Evolutionary conservation across 2,888 invertebrate species (phyloP).

Genomic region (Euplagia quadripunctaria): DNA sequence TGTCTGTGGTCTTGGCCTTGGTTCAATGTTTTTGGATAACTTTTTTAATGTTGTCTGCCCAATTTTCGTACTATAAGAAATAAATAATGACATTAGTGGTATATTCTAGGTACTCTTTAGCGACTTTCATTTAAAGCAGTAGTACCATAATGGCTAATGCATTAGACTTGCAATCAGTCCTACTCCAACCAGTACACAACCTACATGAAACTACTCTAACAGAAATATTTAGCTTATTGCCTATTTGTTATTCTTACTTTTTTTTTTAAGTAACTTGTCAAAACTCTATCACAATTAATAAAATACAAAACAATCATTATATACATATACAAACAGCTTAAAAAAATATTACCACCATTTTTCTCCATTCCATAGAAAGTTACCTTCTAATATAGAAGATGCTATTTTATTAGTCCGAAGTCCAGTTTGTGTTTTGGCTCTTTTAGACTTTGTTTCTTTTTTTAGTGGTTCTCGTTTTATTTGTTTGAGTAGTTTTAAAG

Average conservation of each 20-base stretch:
- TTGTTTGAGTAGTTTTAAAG: conserved; percentile 43
- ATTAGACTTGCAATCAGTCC: not conserved
- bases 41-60: conserved; percentile 47
- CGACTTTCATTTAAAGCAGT: not conserved
- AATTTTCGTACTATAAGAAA: conserved; percentile 64
- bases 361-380: conserved; percentile 77
- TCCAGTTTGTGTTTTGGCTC: conserved; percentile 36
- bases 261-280: too few species aligned
- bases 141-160: too few species aligned
- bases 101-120: not conserved
- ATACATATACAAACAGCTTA: not conserved
- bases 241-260: too few species aligned
- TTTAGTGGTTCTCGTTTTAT: conserved; percentile 46
- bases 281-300: too few species aligned
- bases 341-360: conserved; percentile 75
- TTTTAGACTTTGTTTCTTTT: conserved; percentile 35
- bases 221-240: too few species aligned
- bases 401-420: conserved; percentile 69
- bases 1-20: conserved; percentile 43
- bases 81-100: not conserved
- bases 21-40: conserved; percentile 31
- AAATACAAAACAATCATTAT: not conserved
- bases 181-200: too few species aligned
- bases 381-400: conserved; percentile 77
- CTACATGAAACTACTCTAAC: too few species aligned